phyloP scores from a whole-genome alignment of 2,797 vertebrate species.

The Vipera ursinii region DNA sequence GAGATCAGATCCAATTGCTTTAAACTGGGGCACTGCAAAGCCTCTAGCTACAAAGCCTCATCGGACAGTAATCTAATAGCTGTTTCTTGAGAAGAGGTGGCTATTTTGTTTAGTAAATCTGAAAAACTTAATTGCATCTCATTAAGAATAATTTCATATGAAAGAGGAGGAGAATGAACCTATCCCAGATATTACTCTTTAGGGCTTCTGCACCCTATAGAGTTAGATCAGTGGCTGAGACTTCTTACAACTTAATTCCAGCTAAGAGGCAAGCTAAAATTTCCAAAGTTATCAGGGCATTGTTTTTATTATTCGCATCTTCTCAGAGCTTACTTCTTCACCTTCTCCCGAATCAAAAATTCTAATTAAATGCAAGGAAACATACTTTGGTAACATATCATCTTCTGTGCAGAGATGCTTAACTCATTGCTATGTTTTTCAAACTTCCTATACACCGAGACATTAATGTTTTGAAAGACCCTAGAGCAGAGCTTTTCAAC shows the following conservation, averaged over 20 bases:
- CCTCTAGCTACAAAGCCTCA: constrained; percentile 60
- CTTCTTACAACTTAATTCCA: constrained; percentile 28
- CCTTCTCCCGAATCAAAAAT: background rate
- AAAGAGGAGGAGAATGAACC: background rate
- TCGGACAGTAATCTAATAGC: constrained; percentile 45
- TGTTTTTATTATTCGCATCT: constrained; percentile 18
- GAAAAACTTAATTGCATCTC: constrained; percentile 37
- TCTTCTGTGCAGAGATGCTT: background rate
- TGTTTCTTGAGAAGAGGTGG: constrained; percentile 50
- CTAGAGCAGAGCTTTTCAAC: no score
- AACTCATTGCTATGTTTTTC: background rate
- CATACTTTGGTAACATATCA: background rate
- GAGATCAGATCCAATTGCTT: constrained; percentile 64
- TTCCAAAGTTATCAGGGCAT: background rate
- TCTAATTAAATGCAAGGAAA: constrained; percentile 22
- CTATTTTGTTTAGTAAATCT: constrained; percentile 47
- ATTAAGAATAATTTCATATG: constrained; percentile 46
- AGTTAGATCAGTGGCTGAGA: background rate
- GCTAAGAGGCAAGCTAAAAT: background rate
- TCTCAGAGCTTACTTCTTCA: background rate
- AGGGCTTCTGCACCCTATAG: background rate
- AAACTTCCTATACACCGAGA: background rate
- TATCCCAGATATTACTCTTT: background rate
- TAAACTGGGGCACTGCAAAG: constrained; percentile 54
- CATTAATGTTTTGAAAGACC: background rate